A percentile compares a stretch with the other conserved stretches of the same genome.
These are phyloP conservation scores for Nycteola revayana DNA, from an alignment of 2,888 invertebrate genomes.

Conservation along the genomic window DNA sequence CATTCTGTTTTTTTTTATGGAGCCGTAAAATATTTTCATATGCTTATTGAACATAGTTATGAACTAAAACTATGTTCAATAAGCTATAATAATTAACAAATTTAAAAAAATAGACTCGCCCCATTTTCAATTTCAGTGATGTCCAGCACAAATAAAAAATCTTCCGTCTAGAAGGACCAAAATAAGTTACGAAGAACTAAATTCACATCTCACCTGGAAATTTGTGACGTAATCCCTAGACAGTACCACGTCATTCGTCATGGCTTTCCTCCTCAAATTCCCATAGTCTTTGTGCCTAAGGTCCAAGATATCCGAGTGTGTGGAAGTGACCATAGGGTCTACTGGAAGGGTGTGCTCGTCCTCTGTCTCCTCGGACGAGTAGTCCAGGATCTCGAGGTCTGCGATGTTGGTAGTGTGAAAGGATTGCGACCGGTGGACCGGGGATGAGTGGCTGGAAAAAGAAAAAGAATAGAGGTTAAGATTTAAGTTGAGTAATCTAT, in stretches of 20 bases:
- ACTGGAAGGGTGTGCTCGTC: slow-evolving; percentile 59
- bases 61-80: too few relatives aligned
- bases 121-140: too few relatives aligned
- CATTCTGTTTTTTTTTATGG: too few relatives aligned
- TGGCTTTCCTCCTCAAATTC: slow-evolving; percentile 44
- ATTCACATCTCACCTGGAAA: slow-evolving; percentile 51
- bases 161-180: too few relatives aligned
- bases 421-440: slow-evolving; percentile 76
- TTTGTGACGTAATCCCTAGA: slow-evolving; percentile 59
- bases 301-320: slow-evolving; percentile 67
- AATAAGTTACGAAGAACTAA: too few relatives aligned
- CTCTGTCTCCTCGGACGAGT: slow-evolving; percentile 67
- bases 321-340: slow-evolving; percentile 69
- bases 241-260: slow-evolving; percentile 58
- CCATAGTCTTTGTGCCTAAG: slow-evolving; percentile 47
- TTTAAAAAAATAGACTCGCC: too few relatives aligned
- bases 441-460: slow-evolving; percentile 70
- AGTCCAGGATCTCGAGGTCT: slow-evolving; percentile 58
- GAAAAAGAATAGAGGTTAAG: too few relatives aligned
- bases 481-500: too few relatives aligned
- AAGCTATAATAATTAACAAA: too few relatives aligned
- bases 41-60: too few relatives aligned
- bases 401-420: slow-evolving; percentile 75
- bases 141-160: too few relatives aligned
- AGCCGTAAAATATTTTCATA: too few relatives aligned